Conservation (phyloP, 2,113 vertebrate genomes). For the Onychostoma macrolepis region DNA sequence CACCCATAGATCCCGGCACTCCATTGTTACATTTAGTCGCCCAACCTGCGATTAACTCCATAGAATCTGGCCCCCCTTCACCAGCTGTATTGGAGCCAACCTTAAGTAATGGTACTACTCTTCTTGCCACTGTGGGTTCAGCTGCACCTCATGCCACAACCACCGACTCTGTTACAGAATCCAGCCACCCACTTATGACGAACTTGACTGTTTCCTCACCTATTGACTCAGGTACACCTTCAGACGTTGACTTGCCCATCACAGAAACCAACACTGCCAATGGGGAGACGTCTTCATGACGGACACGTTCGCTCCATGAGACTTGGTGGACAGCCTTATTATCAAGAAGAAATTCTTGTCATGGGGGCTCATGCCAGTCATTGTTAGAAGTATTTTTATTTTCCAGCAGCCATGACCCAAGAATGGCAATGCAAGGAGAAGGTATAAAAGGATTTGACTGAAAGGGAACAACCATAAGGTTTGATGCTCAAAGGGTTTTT, state of each 20-base stretch:
- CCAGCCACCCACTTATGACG: slow-evolving; percentile 52
- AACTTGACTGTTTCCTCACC: slow-evolving; percentile 72
- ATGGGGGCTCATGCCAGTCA: neutral
- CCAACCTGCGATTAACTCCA: slow-evolving; percentile 36
- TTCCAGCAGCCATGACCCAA: neutral
- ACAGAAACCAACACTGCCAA: slow-evolving; percentile 84
- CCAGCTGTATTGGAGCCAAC: neutral
- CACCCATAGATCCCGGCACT: slow-evolving; percentile 55
- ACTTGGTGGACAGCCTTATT: slow-evolving; percentile 7
- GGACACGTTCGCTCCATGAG: neutral
- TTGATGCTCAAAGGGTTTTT: neutral
- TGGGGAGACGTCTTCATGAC: slow-evolving; percentile 78
- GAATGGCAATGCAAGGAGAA: neutral
- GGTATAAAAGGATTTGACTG: slow-evolving; percentile 20
- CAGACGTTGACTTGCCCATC: slow-evolving; percentile 70
- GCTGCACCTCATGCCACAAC: slow-evolving; percentile 45
- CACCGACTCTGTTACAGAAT: slow-evolving; percentile 54
- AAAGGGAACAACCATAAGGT: slow-evolving; percentile 28
- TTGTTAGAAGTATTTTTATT: neutral
- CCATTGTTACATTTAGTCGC: neutral
- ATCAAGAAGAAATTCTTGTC: neutral
- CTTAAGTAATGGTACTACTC: neutral
- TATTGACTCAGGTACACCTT: slow-evolving; percentile 71
- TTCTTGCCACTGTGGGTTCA: slow-evolving; percentile 47
- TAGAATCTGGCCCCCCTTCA: slow-evolving; percentile 10